phyloP scores from a whole-genome alignment of 2,113 vertebrate species.

The Equus quagga region DNA sequence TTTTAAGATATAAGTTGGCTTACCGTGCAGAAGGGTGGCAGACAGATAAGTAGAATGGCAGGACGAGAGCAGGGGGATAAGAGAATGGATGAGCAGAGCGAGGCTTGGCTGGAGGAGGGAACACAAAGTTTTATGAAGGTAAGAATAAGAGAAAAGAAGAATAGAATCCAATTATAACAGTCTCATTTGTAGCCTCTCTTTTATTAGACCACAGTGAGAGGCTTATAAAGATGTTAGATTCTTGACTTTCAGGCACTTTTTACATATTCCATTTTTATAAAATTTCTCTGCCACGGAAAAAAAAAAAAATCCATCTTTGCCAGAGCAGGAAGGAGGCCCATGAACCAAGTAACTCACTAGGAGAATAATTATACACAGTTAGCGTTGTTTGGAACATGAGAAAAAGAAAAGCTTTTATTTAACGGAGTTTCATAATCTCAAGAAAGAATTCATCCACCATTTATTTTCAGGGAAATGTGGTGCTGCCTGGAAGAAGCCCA shows the following conservation, averaged over 20 bases:
- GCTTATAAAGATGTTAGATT: neutral
- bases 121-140: neutral
- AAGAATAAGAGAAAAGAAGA: neutral
- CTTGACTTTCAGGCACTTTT: neutral
- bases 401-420: conserved; percentile 57
- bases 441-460: neutral
- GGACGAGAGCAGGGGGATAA: no score
- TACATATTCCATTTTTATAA: neutral
- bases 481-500: conserved; percentile 63
- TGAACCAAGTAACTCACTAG: neutral
- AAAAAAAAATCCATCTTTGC: neutral
- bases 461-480: conserved; percentile 62
- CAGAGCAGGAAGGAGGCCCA: conserved; percentile 41
- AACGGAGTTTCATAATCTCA: conserved; percentile 43
- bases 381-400: conserved; percentile 34
- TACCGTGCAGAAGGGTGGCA: neutral
- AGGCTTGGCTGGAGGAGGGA: neutral
- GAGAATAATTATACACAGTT: neutral
- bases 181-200: conserved; percentile 6
- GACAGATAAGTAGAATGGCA: neutral
- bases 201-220: neutral
- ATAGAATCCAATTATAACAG: neutral
- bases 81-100: neutral
- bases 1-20: neutral
- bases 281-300: neutral